These are phyloP conservation scores for Mylabris phalerata DNA, from an alignment of 1,140 invertebrate species.

Conservation along the genomic window DNA sequence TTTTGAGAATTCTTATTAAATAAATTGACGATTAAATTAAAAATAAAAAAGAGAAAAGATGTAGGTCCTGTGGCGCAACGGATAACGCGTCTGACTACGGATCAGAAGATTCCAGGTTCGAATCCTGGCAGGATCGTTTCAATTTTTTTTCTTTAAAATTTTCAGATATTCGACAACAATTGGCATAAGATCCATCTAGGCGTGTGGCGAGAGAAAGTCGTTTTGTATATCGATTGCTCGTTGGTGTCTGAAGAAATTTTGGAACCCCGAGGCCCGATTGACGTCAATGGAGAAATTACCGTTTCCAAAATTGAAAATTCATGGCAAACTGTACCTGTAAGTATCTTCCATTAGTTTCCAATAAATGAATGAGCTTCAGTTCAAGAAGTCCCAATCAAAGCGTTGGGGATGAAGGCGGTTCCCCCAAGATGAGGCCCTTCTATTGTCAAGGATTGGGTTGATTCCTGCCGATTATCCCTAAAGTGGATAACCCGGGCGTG, in stretches of 20 bases:
- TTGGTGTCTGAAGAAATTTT: slow-evolving; percentile 43
- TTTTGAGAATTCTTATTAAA: too few relatives aligned
- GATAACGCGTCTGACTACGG: slow-evolving; percentile 67
- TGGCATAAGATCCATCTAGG: slow-evolving; percentile 80
- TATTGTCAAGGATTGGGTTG: slow-evolving; percentile 8
- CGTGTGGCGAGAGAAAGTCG: slow-evolving; percentile 56
- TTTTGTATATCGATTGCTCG: slow-evolving; percentile 66
- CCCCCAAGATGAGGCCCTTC: slow-evolving; percentile 45
- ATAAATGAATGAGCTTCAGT: background rate
- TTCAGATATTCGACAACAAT: slow-evolving; percentile 64
- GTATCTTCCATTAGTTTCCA: slow-evolving; percentile 13
- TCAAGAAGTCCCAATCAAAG: background rate
- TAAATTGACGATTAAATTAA: background rate
- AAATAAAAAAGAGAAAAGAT: background rate
- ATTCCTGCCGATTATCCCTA: slow-evolving; percentile 15
- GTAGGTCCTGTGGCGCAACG: slow-evolving; percentile 59
- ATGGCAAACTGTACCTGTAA: slow-evolving; percentile 57
- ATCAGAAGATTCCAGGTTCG: slow-evolving; percentile 67
- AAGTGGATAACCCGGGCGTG: background rate
- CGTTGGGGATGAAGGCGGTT: slow-evolving; percentile 51
- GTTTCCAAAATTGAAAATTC: slow-evolving; percentile 54
- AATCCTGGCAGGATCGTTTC: slow-evolving; percentile 56
- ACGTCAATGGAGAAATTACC: slow-evolving; percentile 60
- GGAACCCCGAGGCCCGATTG: slow-evolving; percentile 52
- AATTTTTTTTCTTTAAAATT: slow-evolving; percentile 24